A percentile compares a stretch with the other conserved stretches of the same genome.
phyloP scores from a whole-genome alignment of 2,888 invertebrate species.

The Rhimphoctona megacephalus region DNA sequence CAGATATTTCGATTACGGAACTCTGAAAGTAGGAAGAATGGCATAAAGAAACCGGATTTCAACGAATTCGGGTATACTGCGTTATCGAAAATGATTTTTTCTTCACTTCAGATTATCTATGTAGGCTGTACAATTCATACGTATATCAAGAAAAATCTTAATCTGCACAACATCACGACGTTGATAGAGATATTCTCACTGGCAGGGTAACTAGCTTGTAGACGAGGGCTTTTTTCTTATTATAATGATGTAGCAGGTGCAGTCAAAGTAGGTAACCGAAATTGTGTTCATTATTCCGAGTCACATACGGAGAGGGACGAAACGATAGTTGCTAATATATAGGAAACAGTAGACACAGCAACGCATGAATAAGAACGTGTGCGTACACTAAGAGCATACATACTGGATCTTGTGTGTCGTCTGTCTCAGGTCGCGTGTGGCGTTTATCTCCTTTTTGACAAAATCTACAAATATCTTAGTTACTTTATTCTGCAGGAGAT shows the following conservation, averaged over 20 bases:
- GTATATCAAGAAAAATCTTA: neutral
- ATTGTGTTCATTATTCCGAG: constrained; percentile 79
- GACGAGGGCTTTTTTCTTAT: neutral
- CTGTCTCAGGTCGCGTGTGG: constrained; percentile 55
- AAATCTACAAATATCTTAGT: constrained; percentile 72
- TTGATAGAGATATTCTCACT: constrained; percentile 30
- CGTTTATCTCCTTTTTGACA: constrained; percentile 72
- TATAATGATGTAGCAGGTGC: constrained; percentile 41
- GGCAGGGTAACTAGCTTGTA: neutral
- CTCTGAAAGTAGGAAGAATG: neutral
- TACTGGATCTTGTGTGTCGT: constrained; percentile 9
- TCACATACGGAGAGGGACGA: constrained; percentile 75
- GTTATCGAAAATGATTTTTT: neutral
- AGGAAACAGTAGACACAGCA: constrained; percentile 28
- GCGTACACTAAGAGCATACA: neutral
- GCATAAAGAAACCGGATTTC: neutral
- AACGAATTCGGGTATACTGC: neutral
- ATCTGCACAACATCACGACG: neutral
- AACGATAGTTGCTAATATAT: constrained; percentile 10
- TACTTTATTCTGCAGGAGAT: neutral
- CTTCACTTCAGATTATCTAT: neutral
- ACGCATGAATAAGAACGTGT: constrained; percentile 15
- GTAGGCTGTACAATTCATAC: neutral
- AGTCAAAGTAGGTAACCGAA: constrained; percentile 71
- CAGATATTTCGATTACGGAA: neutral